Conservation (phyloP, 2,113 vertebrate species). For the Leptodactylus fuscus region DNA sequence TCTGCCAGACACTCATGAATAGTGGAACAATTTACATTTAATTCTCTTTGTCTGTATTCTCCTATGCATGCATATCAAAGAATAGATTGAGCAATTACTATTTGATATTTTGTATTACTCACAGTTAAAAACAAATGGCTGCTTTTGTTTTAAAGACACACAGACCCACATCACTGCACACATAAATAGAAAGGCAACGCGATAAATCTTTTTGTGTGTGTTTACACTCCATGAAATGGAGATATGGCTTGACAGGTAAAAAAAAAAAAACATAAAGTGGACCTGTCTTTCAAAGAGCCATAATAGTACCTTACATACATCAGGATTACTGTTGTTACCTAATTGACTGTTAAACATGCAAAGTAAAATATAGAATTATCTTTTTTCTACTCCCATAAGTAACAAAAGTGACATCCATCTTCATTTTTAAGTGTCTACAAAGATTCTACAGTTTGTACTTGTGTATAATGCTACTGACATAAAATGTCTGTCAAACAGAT, state of each 20-base stretch:
- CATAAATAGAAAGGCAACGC: slow-evolving; percentile 40
- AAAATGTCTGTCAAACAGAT: background rate
- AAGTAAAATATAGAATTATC: slow-evolving; percentile 61
- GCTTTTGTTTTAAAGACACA: slow-evolving; percentile 54
- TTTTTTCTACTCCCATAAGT: slow-evolving; percentile 65
- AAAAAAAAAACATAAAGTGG: slow-evolving; percentile 20
- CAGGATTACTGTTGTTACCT: slow-evolving; percentile 1
- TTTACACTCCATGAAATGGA: slow-evolving; percentile 45
- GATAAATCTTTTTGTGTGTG: slow-evolving; percentile 40
- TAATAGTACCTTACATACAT: slow-evolving; percentile 23
- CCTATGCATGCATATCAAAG: slow-evolving; percentile 59
- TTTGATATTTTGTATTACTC: slow-evolving; percentile 58
- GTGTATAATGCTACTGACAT: background rate
- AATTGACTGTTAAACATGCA: slow-evolving; percentile 36
- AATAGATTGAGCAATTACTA: slow-evolving; percentile 59
- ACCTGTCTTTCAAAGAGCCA: slow-evolving; percentile 1
- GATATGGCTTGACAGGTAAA: slow-evolving; percentile 48
- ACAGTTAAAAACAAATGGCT: slow-evolving; percentile 56
- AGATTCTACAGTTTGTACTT: background rate
- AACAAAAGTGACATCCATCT: background rate
- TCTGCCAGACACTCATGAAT: slow-evolving; percentile 61
- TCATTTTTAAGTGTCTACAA: background rate
- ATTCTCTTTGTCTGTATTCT: slow-evolving; percentile 46
- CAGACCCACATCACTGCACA: slow-evolving; percentile 48
- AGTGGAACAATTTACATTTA: slow-evolving; percentile 1